Conservation (phyloP, 2,888 invertebrate genomes). For the Ectemnius lituratus region DNA sequence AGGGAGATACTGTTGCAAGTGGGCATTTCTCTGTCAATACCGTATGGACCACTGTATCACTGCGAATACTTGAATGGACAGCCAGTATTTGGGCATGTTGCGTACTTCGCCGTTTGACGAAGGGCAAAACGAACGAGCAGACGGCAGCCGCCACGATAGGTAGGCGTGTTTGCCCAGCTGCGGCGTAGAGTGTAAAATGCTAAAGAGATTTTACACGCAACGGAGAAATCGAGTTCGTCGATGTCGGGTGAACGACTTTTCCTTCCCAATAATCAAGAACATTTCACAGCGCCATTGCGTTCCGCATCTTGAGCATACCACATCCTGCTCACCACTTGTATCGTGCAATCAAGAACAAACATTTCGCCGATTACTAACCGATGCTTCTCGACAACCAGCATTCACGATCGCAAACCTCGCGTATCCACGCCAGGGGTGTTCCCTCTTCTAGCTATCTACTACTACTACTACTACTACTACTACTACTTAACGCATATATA, state of each 20-base stretch:
- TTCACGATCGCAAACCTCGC: slow-evolving; percentile 15
- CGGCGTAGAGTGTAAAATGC: background rate
- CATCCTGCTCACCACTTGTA: no score
- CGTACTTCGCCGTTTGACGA: no score
- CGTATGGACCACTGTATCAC: no score
- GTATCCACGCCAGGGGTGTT: background rate
- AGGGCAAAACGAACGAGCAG: no score
- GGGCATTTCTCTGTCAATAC: no score
- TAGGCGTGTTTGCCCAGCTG: background rate
- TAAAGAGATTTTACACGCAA: background rate
- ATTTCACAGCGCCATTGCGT: no score
- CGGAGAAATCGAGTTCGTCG: background rate
- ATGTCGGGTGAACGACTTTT: slow-evolving; percentile 37
- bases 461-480: slow-evolving; percentile 4
- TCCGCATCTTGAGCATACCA: no score
- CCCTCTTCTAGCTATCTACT: background rate
- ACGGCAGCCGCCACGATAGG: no score
- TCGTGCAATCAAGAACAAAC: no score
- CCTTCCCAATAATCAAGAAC: slow-evolving; percentile 13
- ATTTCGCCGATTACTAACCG: background rate
- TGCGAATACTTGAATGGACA: no score
- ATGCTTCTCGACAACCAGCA: background rate
- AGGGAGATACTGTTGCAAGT: no score
- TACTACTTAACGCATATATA: background rate
- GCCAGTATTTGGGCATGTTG: no score